Percentiles rank a stretch among this genome's conserved stretches.
Evolutionary conservation across 2,888 invertebrate species (phyloP).

Genomic region (Orthonevra nobilis): DNA sequence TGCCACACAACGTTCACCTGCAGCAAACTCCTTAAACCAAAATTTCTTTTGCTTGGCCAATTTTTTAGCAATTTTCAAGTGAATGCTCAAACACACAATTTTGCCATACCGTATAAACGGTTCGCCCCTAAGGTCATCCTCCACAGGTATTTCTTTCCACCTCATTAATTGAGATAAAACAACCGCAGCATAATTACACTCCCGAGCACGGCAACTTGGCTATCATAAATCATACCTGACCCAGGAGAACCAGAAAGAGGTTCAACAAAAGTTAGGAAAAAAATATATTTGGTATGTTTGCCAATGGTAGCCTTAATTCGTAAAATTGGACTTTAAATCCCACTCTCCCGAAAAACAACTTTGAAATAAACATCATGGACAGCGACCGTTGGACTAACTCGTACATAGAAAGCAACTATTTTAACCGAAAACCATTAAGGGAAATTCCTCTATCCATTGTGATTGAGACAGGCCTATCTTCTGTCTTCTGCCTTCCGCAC

Average conservation of each 20-base stretch:
- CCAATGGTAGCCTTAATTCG: conserved; percentile 2
- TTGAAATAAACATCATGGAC: no score
- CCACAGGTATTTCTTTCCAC: conserved; percentile 63
- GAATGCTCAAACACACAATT: background rate
- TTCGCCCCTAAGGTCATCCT: conserved; percentile 33
- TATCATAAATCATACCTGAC: conserved; percentile 54
- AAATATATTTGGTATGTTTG: conserved; percentile 2
- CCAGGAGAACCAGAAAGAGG: conserved; percentile 12
- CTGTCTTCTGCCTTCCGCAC: conserved; percentile 36
- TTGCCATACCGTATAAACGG: conserved; percentile 24
- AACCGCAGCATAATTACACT: conserved; percentile 51
- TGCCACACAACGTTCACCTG: no score
- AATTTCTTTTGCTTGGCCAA: no score
- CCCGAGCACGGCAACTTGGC: conserved; percentile 32
- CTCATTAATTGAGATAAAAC: conserved; percentile 63
- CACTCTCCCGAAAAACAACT: no score
- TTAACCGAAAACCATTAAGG: conserved; percentile 50
- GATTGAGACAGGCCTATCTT: conserved; percentile 40
- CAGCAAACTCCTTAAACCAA: no score
- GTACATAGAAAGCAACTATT: no score
- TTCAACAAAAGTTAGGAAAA: background rate
- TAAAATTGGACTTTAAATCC: conserved; percentile 19
- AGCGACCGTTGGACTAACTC: no score
- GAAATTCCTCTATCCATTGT: conserved; percentile 61
- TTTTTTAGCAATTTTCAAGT: conserved; percentile 7